phyloP scores from a whole-genome alignment of 1,140 invertebrate genomes.

The Apis cerana region DNA sequence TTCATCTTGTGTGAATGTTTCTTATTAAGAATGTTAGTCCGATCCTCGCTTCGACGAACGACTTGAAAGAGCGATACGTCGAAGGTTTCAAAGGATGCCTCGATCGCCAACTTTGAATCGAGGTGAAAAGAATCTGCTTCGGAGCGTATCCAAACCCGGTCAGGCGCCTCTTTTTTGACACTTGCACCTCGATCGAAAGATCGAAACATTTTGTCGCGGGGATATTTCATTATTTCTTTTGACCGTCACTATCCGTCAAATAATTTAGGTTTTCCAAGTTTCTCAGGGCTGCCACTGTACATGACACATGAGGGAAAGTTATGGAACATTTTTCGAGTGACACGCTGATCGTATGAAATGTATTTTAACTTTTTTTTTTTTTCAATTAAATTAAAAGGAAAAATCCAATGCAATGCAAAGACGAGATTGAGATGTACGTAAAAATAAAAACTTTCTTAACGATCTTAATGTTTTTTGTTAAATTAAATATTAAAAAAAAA shows the following conservation, averaged over 20 bases:
- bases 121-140: conserved; percentile 52
- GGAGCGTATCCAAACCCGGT: conserved; percentile 42
- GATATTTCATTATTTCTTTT: conserved; percentile 8
- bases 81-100: conserved; percentile 50
- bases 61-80: conserved; percentile 48
- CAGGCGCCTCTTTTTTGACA: conserved; percentile 46
- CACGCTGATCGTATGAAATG: too few relatives aligned
- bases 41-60: conserved; percentile 63
- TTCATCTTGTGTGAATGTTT: not conserved
- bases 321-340: not conserved
- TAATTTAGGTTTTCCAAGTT: conserved; percentile 28
- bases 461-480: too few relatives aligned
- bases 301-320: conserved; percentile 66
- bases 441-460: too few relatives aligned
- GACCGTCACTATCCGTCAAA: not conserved
- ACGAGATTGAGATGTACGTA: too few relatives aligned
- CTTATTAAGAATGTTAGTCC: too few relatives aligned
- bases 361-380: too few relatives aligned
- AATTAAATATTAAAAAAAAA: too few relatives aligned
- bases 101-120: conserved; percentile 42
- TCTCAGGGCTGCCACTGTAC: conserved; percentile 44
- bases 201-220: conserved; percentile 26
- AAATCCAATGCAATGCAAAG: too few relatives aligned
- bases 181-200: conserved; percentile 34
- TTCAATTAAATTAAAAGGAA: too few relatives aligned